Percentiles rank a stretch among this genome's conserved stretches.
These are phyloP conservation scores for Dynastes grantii DNA, from an alignment of 2,888 invertebrate genomes.

Conservation along the genomic window DNA sequence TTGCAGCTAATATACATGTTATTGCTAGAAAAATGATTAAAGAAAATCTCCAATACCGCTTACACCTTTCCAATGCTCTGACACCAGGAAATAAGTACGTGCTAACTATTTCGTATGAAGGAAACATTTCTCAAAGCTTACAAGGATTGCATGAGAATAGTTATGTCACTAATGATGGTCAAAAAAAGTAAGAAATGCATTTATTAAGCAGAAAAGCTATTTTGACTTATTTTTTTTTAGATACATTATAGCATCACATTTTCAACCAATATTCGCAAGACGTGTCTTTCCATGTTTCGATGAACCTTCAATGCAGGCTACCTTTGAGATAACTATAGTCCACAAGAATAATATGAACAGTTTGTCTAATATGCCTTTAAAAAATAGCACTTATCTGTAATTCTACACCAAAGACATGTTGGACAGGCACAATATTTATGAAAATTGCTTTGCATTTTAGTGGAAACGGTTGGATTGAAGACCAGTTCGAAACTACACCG, in stretches of 20 bases:
- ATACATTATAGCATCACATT: conserved; percentile 77
- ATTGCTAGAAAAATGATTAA: conserved; percentile 59
- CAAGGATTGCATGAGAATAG: conserved; percentile 81
- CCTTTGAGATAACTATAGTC: conserved; percentile 82
- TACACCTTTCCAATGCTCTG: conserved; percentile 62
- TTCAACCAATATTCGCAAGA: conserved; percentile 78
- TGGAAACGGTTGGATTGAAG: conserved; percentile 74
- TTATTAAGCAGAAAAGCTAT: background rate
- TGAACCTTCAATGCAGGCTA: conserved; percentile 84
- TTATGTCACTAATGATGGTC: conserved; percentile 72
- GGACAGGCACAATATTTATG: background rate
- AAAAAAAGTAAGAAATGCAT: conserved; percentile 70
- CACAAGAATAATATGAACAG: conserved; percentile 77
- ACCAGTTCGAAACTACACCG: conserved; percentile 77
- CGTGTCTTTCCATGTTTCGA: conserved; percentile 85
- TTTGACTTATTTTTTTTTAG: conserved; percentile 64
- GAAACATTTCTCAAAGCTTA: conserved; percentile 75
- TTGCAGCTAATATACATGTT: conserved; percentile 17
- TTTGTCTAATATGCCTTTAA: conserved; percentile 82
- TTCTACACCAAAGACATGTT: conserved; percentile 59
- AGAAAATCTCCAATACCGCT: conserved; percentile 49
- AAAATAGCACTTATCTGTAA: conserved; percentile 73
- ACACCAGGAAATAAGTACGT: conserved; percentile 73
- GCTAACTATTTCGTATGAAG: conserved; percentile 73
- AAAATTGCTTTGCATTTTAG: conserved; percentile 13